A percentile compares a stretch with the other conserved stretches of the same genome.
Conservation (phyloP, 1,140 invertebrate species). For the Dendrolimus kikuchii region DNA sequence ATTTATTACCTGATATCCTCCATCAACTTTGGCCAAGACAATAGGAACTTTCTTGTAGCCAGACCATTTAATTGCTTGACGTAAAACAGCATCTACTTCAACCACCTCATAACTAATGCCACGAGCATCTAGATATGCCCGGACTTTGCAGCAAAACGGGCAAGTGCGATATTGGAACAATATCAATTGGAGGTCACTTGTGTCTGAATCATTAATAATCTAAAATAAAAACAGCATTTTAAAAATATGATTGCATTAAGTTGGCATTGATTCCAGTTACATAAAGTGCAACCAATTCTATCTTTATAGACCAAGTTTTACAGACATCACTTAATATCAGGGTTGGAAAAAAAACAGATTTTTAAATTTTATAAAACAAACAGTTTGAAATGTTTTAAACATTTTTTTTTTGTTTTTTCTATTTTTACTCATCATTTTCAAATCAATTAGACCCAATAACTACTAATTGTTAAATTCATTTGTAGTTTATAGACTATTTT, state of each 20-base stretch:
- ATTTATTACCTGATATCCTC: slow-evolving; percentile 77
- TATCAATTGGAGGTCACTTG: slow-evolving; percentile 85
- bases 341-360: too few species aligned
- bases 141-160: slow-evolving; percentile 98
- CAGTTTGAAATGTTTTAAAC: too few species aligned
- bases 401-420: too few species aligned
- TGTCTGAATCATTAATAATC: slow-evolving; percentile 66
- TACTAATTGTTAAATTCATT: too few species aligned
- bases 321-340: too few species aligned
- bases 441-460: too few species aligned
- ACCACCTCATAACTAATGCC: slow-evolving; percentile 96
- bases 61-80: slow-evolving; percentile 95
- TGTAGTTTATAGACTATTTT: too few species aligned
- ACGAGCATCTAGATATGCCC: slow-evolving; percentile 94
- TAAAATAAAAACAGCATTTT: slow-evolving; percentile 8
- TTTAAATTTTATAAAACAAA: too few species aligned
- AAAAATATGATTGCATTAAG: slow-evolving; percentile 1
- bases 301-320: too few species aligned
- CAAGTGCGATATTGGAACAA: slow-evolving; percentile 98
- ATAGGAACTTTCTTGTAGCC: slow-evolving; percentile 97
- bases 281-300: too few species aligned
- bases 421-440: too few species aligned
- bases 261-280: too few species aligned
- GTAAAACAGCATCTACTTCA: slow-evolving; percentile 95
- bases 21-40: slow-evolving; percentile 82